These are phyloP conservation scores for Drosophila rufa DNA, from an alignment of 1,140 invertebrate genomes.

Conservation along the genomic window DNA sequence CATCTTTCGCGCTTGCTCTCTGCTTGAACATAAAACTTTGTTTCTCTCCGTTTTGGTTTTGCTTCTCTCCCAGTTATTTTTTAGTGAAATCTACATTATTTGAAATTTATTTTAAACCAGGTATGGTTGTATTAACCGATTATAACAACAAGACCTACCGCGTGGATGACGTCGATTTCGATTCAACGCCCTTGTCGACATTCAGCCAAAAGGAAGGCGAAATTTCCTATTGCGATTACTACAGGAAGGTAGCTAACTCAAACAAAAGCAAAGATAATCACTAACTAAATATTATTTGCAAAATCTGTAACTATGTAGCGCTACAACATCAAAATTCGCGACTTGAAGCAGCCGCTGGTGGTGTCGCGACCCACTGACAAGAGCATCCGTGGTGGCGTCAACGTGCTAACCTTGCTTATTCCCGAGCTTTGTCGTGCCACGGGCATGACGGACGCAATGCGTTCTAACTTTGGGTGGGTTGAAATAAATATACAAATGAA, in stretches of 20 bases:
- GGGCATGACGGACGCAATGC: constrained; percentile 88
- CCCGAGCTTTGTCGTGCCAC: constrained; percentile 91
- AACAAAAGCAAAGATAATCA: too few relatives aligned
- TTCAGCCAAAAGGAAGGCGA: constrained; percentile 87
- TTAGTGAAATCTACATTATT: not conserved
- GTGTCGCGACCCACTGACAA: constrained; percentile 87
- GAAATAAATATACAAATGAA: too few relatives aligned
- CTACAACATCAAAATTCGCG: constrained; percentile 87
- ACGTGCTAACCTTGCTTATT: constrained; percentile 88
- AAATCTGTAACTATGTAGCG: constrained; percentile 68
- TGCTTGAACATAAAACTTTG: too few relatives aligned
- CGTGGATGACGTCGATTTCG: constrained; percentile 93
- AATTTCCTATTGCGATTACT: constrained; percentile 92
- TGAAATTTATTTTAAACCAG: constrained; percentile 16
- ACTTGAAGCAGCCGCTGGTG: constrained; percentile 88
- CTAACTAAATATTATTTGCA: too few relatives aligned
- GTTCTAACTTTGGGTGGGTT: constrained; percentile 85
- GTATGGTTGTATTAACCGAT: constrained; percentile 90
- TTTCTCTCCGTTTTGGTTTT: too few relatives aligned
- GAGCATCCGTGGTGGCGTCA: constrained; percentile 86
- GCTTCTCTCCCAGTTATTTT: too few relatives aligned
- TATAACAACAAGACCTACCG: constrained; percentile 97
- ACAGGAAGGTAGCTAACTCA: constrained; percentile 85
- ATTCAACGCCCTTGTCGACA: constrained; percentile 87
- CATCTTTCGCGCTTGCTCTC: too few relatives aligned